Evolutionary conservation across 2,797 vertebrate species (phyloP), one percentile per base, ranked within the genome.

Genomic region (Tragelaphus oryx): DNA sequence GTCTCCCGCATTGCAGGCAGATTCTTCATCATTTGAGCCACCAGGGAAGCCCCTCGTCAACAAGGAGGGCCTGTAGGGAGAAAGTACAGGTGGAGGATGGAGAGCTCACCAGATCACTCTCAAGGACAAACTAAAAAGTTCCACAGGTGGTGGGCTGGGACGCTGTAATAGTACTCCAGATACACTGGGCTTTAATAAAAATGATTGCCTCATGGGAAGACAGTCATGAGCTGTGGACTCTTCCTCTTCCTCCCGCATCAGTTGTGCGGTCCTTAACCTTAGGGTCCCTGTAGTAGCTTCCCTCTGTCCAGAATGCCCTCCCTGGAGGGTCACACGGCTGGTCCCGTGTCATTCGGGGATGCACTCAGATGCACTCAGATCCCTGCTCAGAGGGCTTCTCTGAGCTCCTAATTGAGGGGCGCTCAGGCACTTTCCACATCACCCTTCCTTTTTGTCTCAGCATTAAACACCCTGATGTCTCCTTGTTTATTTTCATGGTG

Each of bases 371-470:
- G 33, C 14, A 22, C n/a, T 33, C 62, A 65, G 62, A 65, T 10
- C 6, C 18, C 71, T 55, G 55, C 37, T 57, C 50, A 22, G 22
- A 24, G 80, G 37, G 55, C 41, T 48, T 68, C 80, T 55, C 71
- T 37, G 18, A 65, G 71, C 18, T 18, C 13, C 33, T 54, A 3
- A 17, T 4, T 2, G 6, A 24, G 24, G 83, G 79, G 24, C 3
- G 4, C 37, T 0, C 13, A 0, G 48, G 30, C 30, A 30, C 55
- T 22, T 2, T 52, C 12, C 17, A 16, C 8, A 6, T 48, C 13
- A 13, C n/a, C 41, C 62, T 11, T 76, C 78, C 14, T 41, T 80
- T 83, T 33, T 8, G 48, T 68, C 57, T 54, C 57, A 20, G 71
- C 37, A 17, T 37, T 75, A 46, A 37, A 17, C 20, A 62, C 20